Conservation (phyloP, 2,797 vertebrate genomes). For the Acanthopagrus latus region DNA sequence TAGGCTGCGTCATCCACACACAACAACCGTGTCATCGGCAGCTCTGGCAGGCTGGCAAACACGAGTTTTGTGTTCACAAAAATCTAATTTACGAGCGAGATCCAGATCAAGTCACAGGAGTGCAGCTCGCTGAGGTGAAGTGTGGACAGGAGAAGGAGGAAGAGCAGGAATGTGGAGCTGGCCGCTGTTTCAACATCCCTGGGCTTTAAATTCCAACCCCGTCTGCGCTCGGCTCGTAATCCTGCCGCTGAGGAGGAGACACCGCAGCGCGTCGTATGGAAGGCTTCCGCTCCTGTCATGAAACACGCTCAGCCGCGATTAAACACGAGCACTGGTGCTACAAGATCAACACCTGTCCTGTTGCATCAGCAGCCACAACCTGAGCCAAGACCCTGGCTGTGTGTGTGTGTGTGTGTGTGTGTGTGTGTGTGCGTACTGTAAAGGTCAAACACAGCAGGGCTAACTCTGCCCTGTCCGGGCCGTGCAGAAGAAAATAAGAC, state of each 20-base stretch:
- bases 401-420: slow-evolving; percentile 2
- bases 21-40: slow-evolving; percentile 20
- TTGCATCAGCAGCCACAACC: slow-evolving; percentile 35
- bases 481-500: slow-evolving; percentile 6
- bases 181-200: slow-evolving; percentile 19
- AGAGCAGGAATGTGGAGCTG: slow-evolving; percentile 44
- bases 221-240: slow-evolving; percentile 12
- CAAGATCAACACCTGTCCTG: slow-evolving; percentile 50
- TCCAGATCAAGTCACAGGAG: slow-evolving; percentile 60
- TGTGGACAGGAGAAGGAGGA: slow-evolving; percentile 30
- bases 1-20: slow-evolving; percentile 7
- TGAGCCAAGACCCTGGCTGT: slow-evolving; percentile 18
- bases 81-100: slow-evolving; percentile 60
- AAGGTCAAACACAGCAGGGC: slow-evolving; percentile 45
- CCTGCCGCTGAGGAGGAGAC: slow-evolving; percentile 2
- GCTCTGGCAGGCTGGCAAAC: slow-evolving; percentile 50
- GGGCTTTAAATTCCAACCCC: slow-evolving; percentile 24
- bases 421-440: neutral
- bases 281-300: slow-evolving; percentile 17
- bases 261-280: neutral
- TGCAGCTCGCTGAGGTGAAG: slow-evolving; percentile 37
- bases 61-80: slow-evolving; percentile 57
- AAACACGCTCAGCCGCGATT: slow-evolving; percentile 28
- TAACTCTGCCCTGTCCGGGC: neutral
- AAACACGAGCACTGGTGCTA: slow-evolving; percentile 24